Evolutionary conservation across 2,113 vertebrate species (phyloP).

Genomic region (Burhinus bistriatus): DNA sequence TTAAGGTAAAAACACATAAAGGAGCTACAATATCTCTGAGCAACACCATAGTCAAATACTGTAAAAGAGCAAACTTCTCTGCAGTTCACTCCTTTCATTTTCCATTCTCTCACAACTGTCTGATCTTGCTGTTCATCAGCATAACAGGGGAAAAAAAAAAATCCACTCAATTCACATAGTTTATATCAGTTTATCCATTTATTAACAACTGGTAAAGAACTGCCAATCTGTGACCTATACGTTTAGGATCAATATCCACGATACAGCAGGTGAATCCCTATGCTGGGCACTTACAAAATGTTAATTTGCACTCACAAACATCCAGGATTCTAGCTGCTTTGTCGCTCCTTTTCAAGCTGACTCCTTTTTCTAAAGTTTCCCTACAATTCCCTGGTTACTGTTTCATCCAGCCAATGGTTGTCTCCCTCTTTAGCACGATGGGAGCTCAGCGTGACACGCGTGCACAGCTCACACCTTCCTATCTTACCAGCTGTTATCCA

Average conservation of each 20-base stretch:
- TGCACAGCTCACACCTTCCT: background rate
- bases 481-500: background rate
- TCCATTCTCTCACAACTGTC: background rate
- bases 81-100: background rate
- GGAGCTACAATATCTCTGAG: background rate
- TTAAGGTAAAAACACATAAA: background rate
- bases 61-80: background rate
- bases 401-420: background rate
- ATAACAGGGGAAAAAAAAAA: background rate
- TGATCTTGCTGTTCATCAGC: background rate
- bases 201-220: background rate
- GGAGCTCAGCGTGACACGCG: rapidly evolving
- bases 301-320: rapidly evolving
- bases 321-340: background rate
- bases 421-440: background rate
- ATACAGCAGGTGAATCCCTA: background rate
- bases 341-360: background rate
- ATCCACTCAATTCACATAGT: background rate
- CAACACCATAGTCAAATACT: background rate
- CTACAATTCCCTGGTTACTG: background rate
- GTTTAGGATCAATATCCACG: rapidly evolving
- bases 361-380: background rate
- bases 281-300: background rate
- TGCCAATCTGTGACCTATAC: background rate
- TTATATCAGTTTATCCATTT: background rate